These are phyloP conservation scores for Trissolcus japonicus DNA, from an alignment of 2,888 invertebrate genomes.

Conservation along the genomic window DNA sequence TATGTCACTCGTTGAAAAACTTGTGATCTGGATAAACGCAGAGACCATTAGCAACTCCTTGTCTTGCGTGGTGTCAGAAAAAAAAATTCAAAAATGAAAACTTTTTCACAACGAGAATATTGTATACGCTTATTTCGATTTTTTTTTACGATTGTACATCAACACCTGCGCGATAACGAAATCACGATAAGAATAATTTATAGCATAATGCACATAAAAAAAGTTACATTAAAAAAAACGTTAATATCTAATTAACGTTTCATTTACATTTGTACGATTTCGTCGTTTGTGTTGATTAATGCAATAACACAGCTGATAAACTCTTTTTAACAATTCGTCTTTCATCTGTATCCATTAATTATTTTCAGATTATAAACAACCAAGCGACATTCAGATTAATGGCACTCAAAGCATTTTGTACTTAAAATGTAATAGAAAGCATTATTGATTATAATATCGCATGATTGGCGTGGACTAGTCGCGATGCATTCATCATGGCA, in stretches of 20 bases:
- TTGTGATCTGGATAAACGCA: conserved; percentile 70
- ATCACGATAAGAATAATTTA: conserved; percentile 31
- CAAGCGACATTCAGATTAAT: conserved; percentile 59
- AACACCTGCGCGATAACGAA: conserved; percentile 2
- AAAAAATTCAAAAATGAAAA: conserved; percentile 16
- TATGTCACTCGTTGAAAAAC: conserved; percentile 71
- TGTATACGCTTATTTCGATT: conserved; percentile 19
- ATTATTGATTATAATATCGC: conserved; percentile 74
- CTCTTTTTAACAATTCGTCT: too few relatives aligned
- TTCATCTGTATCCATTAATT: conserved; percentile 46
- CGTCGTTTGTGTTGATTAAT: background rate
- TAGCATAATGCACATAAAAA: conserved; percentile 25
- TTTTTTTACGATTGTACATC: conserved; percentile 7
- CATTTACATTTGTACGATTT: conserved; percentile 16
- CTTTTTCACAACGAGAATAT: conserved; percentile 15
- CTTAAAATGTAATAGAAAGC: conserved; percentile 64
- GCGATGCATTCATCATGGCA: conserved; percentile 67
- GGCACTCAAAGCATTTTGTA: conserved; percentile 61
- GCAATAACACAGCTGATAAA: too few relatives aligned
- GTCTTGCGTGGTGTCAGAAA: conserved; percentile 43
- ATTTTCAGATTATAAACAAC: conserved; percentile 44
- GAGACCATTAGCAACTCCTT: conserved; percentile 65
- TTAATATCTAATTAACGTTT: conserved; percentile 22
- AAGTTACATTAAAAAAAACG: conserved; percentile 18
- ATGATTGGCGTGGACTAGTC: conserved; percentile 73